Evolutionary conservation across 1,140 invertebrate species (phyloP), one percentile per base, ranked within the genome.

Genomic region (Gonioctena quinquepunctata): DNA sequence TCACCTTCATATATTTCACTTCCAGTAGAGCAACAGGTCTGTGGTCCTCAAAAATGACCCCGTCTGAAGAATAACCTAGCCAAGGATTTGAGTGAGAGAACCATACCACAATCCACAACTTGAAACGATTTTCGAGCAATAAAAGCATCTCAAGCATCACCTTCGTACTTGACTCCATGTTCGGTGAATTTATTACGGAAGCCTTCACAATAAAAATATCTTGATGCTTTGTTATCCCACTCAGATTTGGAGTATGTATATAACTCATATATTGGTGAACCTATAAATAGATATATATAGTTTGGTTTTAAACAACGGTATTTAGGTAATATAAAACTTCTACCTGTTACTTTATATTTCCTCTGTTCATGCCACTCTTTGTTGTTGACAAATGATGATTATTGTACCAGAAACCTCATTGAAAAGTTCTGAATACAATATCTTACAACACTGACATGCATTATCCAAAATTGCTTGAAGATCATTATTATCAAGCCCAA

Each of bases 31-130:
- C 50, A 26, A 57, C 27, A 52, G 65, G 49, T 16, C 42, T 56
- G 16, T 21, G 16, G 13, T 59, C 65, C 42, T 67, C 23, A 28
- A 67, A 16, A 23, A 67, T 57, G 22, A 67, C 22, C 2, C 65
- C 65, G 21, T 67, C 65, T 16, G 65, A 52, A 19, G 65, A 67
- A 33, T 59, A 67, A 23, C 65, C 65, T n/a, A 67, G 26, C 65
- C 65, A 67, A 18, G 23, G 16, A 67, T 59, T 59, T 18, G 25
- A 57, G 13, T 67, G 49, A 16, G 65, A 57, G 13, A 2, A 67
- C 27, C 56, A 68, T 57, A 22, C 66, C 66, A 68, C 25, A 68
- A 22, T 70, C 61, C n/a, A 65, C 22, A 28, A 70, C 62, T 56
- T 42, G 19, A 54, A 65, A 42, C 3, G 42, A 49, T 65, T 65